Percentiles rank a stretch among this genome's conserved stretches.
Evolutionary conservation across 2,888 invertebrate species (phyloP).

Genomic region (Drosophila cracens): DNA sequence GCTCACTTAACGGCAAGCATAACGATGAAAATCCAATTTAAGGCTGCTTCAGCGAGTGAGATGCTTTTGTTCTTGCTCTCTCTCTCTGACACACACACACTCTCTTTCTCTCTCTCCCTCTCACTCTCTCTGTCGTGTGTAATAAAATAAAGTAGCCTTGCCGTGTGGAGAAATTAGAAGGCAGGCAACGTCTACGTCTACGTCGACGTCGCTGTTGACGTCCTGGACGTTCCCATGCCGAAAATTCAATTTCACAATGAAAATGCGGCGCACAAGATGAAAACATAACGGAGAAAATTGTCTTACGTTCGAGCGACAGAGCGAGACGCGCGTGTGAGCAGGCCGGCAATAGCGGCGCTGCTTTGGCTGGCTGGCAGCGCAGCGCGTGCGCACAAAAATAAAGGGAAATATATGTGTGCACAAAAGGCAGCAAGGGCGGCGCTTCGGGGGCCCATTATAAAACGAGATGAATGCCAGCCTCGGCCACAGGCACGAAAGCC

Average conservation of each 20-base stretch:
- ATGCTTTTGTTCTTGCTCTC: constrained; percentile 47
- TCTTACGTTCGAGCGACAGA: constrained; percentile 64
- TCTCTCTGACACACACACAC: constrained; percentile 19
- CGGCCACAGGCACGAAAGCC: constrained; percentile 35
- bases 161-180: constrained; percentile 70
- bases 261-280: constrained; percentile 67
- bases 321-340: constrained; percentile 28
- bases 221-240: constrained; percentile 68
- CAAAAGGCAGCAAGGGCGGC: constrained; percentile 67
- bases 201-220: constrained; percentile 31
- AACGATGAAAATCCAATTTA: constrained; percentile 83
- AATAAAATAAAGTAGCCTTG: constrained; percentile 83
- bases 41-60: constrained; percentile 70
- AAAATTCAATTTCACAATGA: constrained; percentile 84
- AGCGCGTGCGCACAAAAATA: constrained; percentile 76
- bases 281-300: constrained; percentile 81
- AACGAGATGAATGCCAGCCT: constrained; percentile 16
- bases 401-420: constrained; percentile 63
- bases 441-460: constrained; percentile 65
- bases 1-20: constrained; percentile 73
- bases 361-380: constrained; percentile 72
- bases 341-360: constrained; percentile 44
- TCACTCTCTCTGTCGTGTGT: constrained; percentile 65
- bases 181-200: constrained; percentile 28
- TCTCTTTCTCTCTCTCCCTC: constrained; percentile 21